Evolutionary conservation across 2,797 vertebrate species (phyloP).

Genomic region (Enteromius afrohamiltoni): DNA sequence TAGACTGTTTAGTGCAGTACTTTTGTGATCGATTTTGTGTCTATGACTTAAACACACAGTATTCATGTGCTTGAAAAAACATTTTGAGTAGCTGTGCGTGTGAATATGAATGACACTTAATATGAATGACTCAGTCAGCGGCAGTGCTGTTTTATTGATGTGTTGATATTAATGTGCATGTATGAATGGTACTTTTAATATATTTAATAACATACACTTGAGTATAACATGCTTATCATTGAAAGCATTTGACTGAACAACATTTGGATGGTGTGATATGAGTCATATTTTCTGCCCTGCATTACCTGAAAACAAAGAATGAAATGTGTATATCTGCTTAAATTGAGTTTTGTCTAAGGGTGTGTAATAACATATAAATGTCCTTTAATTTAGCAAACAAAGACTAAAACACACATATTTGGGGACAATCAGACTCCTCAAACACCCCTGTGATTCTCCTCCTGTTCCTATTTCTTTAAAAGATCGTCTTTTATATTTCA

Average conservation of each 20-base stretch:
- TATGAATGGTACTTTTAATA: not conserved
- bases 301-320: not conserved
- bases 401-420: not conserved
- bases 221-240: not conserved
- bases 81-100: not conserved
- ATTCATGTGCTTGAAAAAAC: not conserved
- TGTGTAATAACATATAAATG: not conserved
- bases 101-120: not conserved
- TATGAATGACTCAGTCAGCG: conserved; percentile 7
- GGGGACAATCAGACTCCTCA: not conserved
- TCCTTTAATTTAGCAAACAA: not conserved
- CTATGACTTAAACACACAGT: not conserved
- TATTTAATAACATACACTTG: not conserved
- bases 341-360: not conserved
- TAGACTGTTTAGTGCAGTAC: not conserved
- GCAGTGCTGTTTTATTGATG: not conserved
- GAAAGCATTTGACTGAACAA: not conserved
- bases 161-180: not conserved
- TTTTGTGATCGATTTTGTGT: not conserved
- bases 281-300: not conserved
- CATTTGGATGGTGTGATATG: not conserved
- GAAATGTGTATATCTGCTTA: not conserved
- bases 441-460: not conserved
- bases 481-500: not conserved
- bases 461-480: not conserved